phyloP scores from a whole-genome alignment of 30 jellyfish, hydroid and myxozoan species.

The Hydractinia echinata region DNA sequence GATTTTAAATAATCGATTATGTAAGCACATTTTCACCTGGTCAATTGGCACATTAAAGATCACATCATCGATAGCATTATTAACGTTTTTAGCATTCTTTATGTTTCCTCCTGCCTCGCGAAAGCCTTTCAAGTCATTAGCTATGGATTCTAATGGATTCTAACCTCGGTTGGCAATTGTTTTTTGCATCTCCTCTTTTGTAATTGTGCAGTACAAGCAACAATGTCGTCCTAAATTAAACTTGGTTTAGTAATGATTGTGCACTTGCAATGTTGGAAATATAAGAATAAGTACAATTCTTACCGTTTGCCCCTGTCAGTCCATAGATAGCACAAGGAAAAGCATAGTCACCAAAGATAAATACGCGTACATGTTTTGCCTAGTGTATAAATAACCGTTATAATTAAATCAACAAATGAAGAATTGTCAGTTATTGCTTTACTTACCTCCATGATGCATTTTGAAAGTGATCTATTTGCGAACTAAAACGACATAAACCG shows the following conservation, averaged over 20 bases:
- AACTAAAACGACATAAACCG: neutral
- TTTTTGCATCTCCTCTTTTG: neutral
- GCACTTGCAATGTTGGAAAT: neutral
- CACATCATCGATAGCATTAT: conserved; percentile 12
- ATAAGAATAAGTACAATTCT: neutral
- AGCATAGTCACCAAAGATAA: conserved; percentile 34
- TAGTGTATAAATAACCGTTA: neutral
- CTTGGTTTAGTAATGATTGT: too few relatives aligned
- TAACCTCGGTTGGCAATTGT: neutral
- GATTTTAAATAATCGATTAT: too few relatives aligned
- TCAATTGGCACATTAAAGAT: conserved; percentile 26
- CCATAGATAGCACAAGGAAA: conserved; percentile 20
- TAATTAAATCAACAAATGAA: neutral
- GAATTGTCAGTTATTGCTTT: neutral
- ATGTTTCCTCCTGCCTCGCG: conserved; percentile 17
- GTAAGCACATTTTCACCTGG: conserved; percentile 5
- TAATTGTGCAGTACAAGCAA: conserved; percentile 10
- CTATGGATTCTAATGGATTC: conserved; percentile 12
- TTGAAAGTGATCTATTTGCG: neutral
- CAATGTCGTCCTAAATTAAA: conserved; percentile 17
- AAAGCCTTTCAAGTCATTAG: neutral
- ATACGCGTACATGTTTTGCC: conserved; percentile 7
- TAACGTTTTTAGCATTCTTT: conserved; percentile 19
- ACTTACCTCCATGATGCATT: neutral
- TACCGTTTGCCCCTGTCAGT: conserved; percentile 34